Evolutionary conservation across 2,113 vertebrate genomes (phyloP).

Genomic region (Podocnemis expansa): DNA sequence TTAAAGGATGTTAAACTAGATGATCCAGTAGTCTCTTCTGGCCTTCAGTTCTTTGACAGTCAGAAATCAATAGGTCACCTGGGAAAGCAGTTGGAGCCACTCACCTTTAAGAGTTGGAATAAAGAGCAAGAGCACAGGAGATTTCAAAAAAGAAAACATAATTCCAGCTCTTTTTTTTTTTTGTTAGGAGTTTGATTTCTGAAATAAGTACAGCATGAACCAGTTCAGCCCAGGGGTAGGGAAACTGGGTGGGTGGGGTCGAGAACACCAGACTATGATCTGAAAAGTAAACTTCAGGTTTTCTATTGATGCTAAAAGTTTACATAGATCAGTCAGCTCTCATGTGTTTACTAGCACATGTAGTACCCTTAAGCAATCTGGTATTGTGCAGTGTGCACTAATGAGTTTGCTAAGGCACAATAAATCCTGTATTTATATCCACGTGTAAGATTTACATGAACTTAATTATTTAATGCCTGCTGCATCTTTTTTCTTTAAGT

Average conservation of each 20-base stretch:
- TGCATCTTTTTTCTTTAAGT: neutral
- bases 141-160: neutral
- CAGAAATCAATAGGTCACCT: neutral
- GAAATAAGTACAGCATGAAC: neutral
- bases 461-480: neutral
- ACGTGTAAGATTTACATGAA: neutral
- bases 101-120: neutral
- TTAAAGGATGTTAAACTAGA: neutral
- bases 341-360: neutral
- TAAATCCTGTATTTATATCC: conserved; percentile 8
- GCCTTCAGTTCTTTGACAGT: neutral
- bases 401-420: conserved; percentile 8
- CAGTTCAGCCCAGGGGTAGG: neutral
- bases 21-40: neutral
- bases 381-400: conserved; percentile 22
- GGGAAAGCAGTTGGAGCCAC: neutral
- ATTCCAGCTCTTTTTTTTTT: neutral
- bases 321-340: conserved; percentile 15
- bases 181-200: neutral
- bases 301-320: conserved; percentile 22
- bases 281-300: conserved; percentile 25
- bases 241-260: neutral
- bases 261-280: conserved; percentile 40
- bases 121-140: neutral
- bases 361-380: neutral